These are phyloP conservation scores for Helicoverpa assulta DNA, from an alignment of 2,888 invertebrate genomes.

Conservation along the genomic window DNA sequence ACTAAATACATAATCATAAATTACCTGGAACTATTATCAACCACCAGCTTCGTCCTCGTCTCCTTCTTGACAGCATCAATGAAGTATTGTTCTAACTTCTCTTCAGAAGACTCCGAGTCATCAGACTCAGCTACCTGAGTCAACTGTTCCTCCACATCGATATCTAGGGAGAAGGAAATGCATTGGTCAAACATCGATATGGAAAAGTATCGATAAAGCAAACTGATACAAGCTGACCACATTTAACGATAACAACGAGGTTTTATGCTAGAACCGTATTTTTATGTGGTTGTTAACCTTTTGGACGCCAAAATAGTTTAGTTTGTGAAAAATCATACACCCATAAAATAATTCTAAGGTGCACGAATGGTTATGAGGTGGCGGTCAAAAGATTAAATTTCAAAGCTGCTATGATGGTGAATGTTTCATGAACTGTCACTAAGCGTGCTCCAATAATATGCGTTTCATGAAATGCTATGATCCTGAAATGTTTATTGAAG, in stretches of 20 bases:
- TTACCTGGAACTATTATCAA: slow-evolving; percentile 79
- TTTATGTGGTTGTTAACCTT: slow-evolving; percentile 3
- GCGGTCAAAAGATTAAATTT: slow-evolving; percentile 3
- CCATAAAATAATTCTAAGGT: background rate
- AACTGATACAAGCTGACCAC: slow-evolving; percentile 41
- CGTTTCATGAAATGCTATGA: slow-evolving; percentile 20
- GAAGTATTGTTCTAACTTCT: slow-evolving; percentile 92
- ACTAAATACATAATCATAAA: no score
- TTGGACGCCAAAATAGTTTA: background rate
- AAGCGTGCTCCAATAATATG: slow-evolving; percentile 38
- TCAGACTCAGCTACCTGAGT: slow-evolving; percentile 95
- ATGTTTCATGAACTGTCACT: slow-evolving; percentile 12
- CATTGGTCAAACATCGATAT: slow-evolving; percentile 12
- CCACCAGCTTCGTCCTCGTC: slow-evolving; percentile 74
- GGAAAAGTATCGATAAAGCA: slow-evolving; percentile 25
- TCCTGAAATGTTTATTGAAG: slow-evolving; percentile 16
- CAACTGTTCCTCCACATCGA: slow-evolving; percentile 83
- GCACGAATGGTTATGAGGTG: background rate
- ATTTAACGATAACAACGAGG: slow-evolving; percentile 13
- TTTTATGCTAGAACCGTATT: slow-evolving; percentile 15
- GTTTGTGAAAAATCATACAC: background rate
- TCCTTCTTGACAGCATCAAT: slow-evolving; percentile 87
- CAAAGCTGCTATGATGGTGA: slow-evolving; percentile 36
- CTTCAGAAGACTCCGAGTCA: slow-evolving; percentile 94
- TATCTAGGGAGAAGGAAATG: slow-evolving; percentile 61